Evolutionary conservation across 2,888 invertebrate genomes (phyloP), one percentile per base, ranked within the genome.

Genomic region (Drymonia ruficornis): DNA sequence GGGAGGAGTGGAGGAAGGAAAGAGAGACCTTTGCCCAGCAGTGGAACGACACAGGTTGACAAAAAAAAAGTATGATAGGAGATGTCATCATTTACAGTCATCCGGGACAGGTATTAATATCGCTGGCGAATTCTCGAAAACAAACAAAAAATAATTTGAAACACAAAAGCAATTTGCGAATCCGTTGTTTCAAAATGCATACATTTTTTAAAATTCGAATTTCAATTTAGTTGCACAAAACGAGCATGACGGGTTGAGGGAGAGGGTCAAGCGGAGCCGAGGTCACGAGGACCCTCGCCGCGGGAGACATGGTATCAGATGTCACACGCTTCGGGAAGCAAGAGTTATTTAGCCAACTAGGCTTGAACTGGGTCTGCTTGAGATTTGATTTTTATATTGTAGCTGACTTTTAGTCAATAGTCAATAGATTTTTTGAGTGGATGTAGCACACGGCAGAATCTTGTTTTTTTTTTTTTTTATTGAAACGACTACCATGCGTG

Each of bases 271-370:
- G 7, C 38, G 49, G 53, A 54, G 53, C 53, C 50, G 57, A 63
- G 72, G 63, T 66, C 67, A 59, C 6, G 38, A 55, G 59, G 56
- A 62, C 59, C 56, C 48, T 53, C 65, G 36, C 72, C 45, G 63
- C 63, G 40, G 70, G 71, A 47, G 47, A 50, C 42, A 50, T 16
- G 42, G 56, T 65, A 58, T 69, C 58, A 45, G 50, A 49, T 67
- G 50, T 50, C 65, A 18, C 43, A 49, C 47, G 38, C 46, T 50
- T 53, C 16, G 50, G 50, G 56, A 61, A 50, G 51, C 52, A 53
- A 9, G 34, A 53, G 36, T 45, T 55, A 51, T 52, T 28, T 53
- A 18, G 23, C 49, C 1, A 28, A 53, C 48, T 49, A 53, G 40
- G 23, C 4, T 13, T 23, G 23, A 11, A n/a, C n/a, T 36, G 36